Conservation (phyloP, 2,888 invertebrate genomes). For the Tachina grossa region DNA sequence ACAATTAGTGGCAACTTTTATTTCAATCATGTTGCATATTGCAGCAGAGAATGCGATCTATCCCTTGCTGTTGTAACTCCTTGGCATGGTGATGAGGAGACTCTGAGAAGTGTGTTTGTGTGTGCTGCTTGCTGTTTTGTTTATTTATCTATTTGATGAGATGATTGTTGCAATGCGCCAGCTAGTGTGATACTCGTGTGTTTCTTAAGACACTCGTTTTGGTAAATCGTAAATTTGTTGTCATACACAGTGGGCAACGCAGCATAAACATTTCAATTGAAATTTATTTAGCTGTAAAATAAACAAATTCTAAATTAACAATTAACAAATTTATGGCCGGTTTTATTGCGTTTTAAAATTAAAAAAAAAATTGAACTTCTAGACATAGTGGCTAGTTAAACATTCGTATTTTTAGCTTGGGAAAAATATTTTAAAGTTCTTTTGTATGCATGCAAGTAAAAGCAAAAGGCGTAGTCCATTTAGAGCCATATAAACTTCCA, state of each 20-base stretch:
- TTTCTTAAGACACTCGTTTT: not conserved
- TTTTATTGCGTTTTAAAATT: not conserved
- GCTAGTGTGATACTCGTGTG: too few species aligned
- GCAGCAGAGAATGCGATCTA: constrained; percentile 56
- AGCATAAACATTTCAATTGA: constrained; percentile 61
- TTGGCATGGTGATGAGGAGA: constrained; percentile 35
- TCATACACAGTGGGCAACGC: constrained; percentile 60
- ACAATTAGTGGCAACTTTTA: constrained; percentile 41
- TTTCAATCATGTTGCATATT: constrained; percentile 28
- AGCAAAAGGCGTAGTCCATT: constrained; percentile 49
- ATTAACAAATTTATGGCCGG: constrained; percentile 38
- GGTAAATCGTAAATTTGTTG: constrained; percentile 62
- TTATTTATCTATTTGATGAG: constrained; percentile 66
- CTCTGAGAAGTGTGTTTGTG: not conserved
- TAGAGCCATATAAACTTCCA: not conserved
- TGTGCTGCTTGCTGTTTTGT: constrained; percentile 20
- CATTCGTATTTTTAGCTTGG: not conserved
- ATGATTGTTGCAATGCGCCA: too few species aligned
- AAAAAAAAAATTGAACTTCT: not conserved
- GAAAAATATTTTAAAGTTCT: not conserved
- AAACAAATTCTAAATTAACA: constrained; percentile 58
- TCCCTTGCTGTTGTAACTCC: constrained; percentile 45
- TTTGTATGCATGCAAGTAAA: not conserved
- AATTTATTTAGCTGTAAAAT: constrained; percentile 56
- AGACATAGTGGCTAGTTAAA: constrained; percentile 50